Percentiles rank a stretch among this genome's conserved stretches.
These are phyloP conservation scores for Amaurobius ferox DNA, from an alignment of 2,888 invertebrate species.

Conservation along the genomic window DNA sequence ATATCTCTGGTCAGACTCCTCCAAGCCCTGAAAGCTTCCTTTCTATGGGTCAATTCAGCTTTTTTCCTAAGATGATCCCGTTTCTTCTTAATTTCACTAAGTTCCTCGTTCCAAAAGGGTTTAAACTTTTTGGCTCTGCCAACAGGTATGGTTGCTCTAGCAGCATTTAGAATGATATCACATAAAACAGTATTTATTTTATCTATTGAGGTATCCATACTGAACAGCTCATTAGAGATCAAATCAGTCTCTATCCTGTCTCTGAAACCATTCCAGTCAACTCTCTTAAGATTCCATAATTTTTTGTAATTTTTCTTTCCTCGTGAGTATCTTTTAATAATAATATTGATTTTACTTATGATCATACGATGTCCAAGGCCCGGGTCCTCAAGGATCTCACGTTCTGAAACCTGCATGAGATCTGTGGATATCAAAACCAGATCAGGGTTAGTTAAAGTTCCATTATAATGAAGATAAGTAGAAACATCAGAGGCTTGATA, in stretches of 20 bases:
- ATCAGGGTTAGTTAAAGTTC: conserved; percentile 6
- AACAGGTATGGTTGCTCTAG: background rate
- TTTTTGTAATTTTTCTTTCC: too few species aligned
- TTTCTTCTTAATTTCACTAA: too few species aligned
- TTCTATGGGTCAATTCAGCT: too few species aligned
- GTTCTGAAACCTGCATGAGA: background rate
- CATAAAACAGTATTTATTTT: too few species aligned
- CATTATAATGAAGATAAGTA: conserved; percentile 17
- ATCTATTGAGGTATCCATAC: background rate
- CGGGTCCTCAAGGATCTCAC: background rate
- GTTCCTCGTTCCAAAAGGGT: background rate
- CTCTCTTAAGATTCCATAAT: background rate
- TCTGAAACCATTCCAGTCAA: background rate
- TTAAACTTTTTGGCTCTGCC: background rate
- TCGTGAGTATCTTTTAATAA: background rate
- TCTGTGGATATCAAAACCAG: background rate
- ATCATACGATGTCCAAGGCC: background rate
- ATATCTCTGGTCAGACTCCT: too few species aligned
- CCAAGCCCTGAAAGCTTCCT: too few species aligned
- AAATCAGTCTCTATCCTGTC: background rate
- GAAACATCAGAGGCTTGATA: background rate
- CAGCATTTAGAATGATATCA: background rate
- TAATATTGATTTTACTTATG: background rate
- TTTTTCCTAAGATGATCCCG: too few species aligned
- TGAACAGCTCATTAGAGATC: background rate